Evolutionary conservation across 1,140 invertebrate genomes (phyloP), one percentile per base, ranked within the genome.

Genomic region (Drosophila bocki): DNA sequence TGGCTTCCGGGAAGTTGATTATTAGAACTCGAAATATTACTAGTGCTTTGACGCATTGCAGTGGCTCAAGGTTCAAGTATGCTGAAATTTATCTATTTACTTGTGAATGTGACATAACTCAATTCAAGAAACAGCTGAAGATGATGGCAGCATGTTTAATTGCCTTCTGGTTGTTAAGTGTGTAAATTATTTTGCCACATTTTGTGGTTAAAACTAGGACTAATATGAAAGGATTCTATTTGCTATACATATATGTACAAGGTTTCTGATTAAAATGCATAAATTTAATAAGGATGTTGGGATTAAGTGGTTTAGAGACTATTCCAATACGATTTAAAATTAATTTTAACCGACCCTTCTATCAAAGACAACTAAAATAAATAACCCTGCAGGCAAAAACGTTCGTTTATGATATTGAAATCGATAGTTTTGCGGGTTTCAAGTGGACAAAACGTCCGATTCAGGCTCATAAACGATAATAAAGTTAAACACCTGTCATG

Each of bases 11-110:
- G 7, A 7, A 54, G 32, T 54, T 22, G 32, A 22, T 15, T 35
- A 53, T 54, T 37, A 35, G 7, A 37, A 53, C 1, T 32, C 3
- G 8, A 53, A 37, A 37, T 54, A 53, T 29, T n/a, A 15, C 45
- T 45, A 19, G 42, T 44, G n/a, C 12, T 37, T 69, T 82, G 81
- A 83, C 81, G 81, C 79, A 83, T 83, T 79, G 79, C 81, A 79
- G 81, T 79, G 9, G 39, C 54, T 11, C 13, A 11, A 44, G 53
- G 44, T 37, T 42, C 19, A 22, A 22, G 42, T 59, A 29, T 50
- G 12, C 12, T 29, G 22, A 0, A 48, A 29, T n/a, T 29, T n/a
- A 29, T 29, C 0, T 19, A 17, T 12, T 42, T 17, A 17, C 8
- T 39, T 7, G 7, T 41, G 6, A 8, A 8, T 8, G 41, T 7